Base-by-base conservation (phyloP, 2,888 invertebrate species). In the Erynnis tages region DNA sequence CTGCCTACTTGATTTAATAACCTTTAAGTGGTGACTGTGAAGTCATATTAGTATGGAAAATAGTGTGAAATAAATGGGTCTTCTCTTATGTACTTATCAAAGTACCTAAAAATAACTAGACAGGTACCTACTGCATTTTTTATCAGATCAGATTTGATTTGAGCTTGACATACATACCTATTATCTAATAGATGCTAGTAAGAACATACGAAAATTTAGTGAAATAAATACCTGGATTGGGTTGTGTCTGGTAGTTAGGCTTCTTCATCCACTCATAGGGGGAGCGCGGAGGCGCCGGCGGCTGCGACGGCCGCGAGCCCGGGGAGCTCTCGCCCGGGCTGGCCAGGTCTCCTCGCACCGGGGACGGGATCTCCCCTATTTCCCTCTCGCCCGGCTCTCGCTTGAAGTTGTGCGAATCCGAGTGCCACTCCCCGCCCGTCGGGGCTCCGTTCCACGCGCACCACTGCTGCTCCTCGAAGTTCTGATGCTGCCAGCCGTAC, bases 191-290 rank as follows among this genome's bases (percentile, higher is more conserved):
- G n/a, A n/a, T n/a, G n/a, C n/a, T n/a, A n/a, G n/a, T n/a, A n/a
- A n/a, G n/a, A n/a, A n/a, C 4, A 25, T 7, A 25, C 4, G 14
- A 14, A 13, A 38, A 47, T 37, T 8, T 11, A 29, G 29, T 44
- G 5, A 27, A 34, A 29, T 49, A 49, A 13, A 40, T 80, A 96
- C 96, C 96, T 85, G 96, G 95, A 81, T 94, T 95, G 1, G 95
- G 95, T 72, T 95, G 95, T 59, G 91, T 93, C 71, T 95, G 95
- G 79, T 96, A 96, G 45, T 95, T 93, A 0, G 95, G 94, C 78
- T 96, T 96, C 81, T 95, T 97, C 93, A 97, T 97, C 97, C 97
- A 97, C 67, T 96, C 96, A 77, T 93, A 97, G 0, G 96, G 96
- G 60, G 95, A 95, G 34, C 96, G 92, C 13, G 93, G 92, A 19